A percentile compares a stretch with the other conserved stretches of the same genome.
Conservation (phyloP, 2,113 vertebrate genomes). For the Nycticebus coucang region DNA sequence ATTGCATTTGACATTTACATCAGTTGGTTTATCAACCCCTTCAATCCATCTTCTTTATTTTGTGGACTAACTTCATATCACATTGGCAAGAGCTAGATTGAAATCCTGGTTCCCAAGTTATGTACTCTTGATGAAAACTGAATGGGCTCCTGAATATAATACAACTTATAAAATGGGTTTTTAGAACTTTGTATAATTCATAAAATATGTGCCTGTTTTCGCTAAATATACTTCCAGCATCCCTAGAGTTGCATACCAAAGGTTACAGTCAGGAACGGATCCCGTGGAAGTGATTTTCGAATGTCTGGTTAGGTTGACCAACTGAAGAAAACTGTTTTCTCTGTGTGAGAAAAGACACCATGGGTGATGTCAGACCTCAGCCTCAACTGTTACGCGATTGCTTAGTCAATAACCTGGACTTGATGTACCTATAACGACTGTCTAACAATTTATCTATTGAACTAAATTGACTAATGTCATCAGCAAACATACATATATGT, state of each 20-base stretch:
- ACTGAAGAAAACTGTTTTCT: no score
- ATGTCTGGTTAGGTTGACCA: no score
- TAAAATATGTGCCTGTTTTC: neutral
- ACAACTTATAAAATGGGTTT: neutral
- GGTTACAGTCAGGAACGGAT: no score
- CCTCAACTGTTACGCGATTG: neutral
- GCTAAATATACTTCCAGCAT: neutral
- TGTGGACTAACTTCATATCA: conserved; percentile 72
- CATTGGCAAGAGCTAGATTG: conserved; percentile 37
- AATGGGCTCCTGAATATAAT: neutral
- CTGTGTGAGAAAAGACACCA: no score
- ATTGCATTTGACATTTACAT: conserved; percentile 67
- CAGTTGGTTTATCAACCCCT: conserved; percentile 67
- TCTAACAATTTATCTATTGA: neutral
- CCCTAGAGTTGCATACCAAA: neutral
- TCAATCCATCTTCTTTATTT: conserved; percentile 58
- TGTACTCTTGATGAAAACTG: neutral
- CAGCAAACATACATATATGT: neutral
- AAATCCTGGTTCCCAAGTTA: neutral
- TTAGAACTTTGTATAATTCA: neutral
- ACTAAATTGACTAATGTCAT: neutral
- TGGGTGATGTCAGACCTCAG: no score
- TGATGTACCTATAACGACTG: neutral
- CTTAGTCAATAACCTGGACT: neutral
- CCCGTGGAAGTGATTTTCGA: no score